Evolutionary conservation across 2,113 vertebrate genomes (phyloP).

Genomic region (Myrmecophaga tridactyla): DNA sequence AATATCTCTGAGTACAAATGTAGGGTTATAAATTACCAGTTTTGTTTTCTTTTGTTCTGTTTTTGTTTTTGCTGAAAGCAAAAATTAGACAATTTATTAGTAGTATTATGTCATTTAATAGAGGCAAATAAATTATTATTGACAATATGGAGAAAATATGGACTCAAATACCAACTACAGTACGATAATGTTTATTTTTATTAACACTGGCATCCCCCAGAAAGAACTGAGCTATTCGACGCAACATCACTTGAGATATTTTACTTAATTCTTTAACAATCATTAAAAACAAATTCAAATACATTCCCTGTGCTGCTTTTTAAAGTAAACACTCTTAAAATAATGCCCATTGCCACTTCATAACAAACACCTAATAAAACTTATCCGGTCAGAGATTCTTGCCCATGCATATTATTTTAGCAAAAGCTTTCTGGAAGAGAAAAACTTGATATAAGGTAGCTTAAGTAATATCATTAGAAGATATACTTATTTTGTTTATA

Average conservation of each 20-base stretch:
- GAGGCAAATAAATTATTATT: slow-evolving; percentile 51
- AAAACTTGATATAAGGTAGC: not conserved
- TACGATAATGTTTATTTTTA: slow-evolving; percentile 40
- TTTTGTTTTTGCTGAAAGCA: slow-evolving; percentile 52
- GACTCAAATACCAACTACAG: not conserved
- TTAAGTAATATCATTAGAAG: not conserved
- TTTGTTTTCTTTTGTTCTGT: not conserved
- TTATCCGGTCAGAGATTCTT: slow-evolving; percentile 45
- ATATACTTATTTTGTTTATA: slow-evolving; percentile 41
- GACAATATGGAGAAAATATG: slow-evolving; percentile 19
- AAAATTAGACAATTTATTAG: slow-evolving; percentile 22
- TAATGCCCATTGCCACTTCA: not conserved
- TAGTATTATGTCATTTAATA: slow-evolving; percentile 39
- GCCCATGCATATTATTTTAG: slow-evolving; percentile 31
- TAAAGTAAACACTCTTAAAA: slow-evolving; percentile 52
- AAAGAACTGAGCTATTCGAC: not conserved
- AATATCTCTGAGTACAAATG: not conserved
- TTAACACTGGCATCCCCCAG: slow-evolving; percentile 2
- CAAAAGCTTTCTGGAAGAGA: slow-evolving; percentile 65
- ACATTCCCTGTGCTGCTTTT: slow-evolving; percentile 36
- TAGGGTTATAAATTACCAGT: slow-evolving; percentile 47
- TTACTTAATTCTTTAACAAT: slow-evolving; percentile 20
- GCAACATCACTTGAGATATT: slow-evolving; percentile 28
- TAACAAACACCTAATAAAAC: slow-evolving; percentile 22
- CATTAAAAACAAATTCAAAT: slow-evolving; percentile 62